These are phyloP conservation scores for Conus betulinus DNA, from an alignment of 1,140 invertebrate genomes.

Conservation along the genomic window DNA sequence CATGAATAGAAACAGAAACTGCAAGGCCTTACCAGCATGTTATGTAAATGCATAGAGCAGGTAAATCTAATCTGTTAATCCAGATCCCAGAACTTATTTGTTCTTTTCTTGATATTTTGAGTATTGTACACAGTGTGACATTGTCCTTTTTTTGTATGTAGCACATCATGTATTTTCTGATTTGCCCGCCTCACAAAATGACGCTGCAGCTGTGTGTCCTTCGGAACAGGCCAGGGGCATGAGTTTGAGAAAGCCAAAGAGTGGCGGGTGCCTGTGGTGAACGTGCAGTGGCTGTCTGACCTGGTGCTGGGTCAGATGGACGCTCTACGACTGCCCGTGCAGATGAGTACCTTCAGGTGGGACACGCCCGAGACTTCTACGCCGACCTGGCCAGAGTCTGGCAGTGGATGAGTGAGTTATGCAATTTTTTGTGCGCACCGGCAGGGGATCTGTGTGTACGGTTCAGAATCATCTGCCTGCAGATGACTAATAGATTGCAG, in stretches of 20 bases:
- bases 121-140: too few relatives aligned
- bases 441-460: background rate
- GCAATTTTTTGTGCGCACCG: background rate
- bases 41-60: too few relatives aligned
- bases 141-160: too few relatives aligned
- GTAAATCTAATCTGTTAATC: too few relatives aligned
- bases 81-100: too few relatives aligned
- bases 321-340: constrained; percentile 84
- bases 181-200: too few relatives aligned
- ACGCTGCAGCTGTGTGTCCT: too few relatives aligned
- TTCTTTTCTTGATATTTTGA: too few relatives aligned
- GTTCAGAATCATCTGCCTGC: background rate
- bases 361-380: constrained; percentile 86
- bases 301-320: constrained; percentile 91
- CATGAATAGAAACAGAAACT: too few relatives aligned
- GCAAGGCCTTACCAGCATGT: too few relatives aligned
- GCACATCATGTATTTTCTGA: too few relatives aligned
- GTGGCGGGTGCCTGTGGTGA: constrained; percentile 90
- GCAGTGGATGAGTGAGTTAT: constrained; percentile 90
- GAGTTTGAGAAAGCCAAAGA: constrained; percentile 92
- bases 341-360: constrained; percentile 92
- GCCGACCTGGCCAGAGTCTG: constrained; percentile 91
- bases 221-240: constrained; percentile 83
- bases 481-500: background rate
- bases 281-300: constrained; percentile 95